Evolutionary conservation across 2,888 invertebrate genomes (phyloP).

Genomic region (Hedya salicella): DNA sequence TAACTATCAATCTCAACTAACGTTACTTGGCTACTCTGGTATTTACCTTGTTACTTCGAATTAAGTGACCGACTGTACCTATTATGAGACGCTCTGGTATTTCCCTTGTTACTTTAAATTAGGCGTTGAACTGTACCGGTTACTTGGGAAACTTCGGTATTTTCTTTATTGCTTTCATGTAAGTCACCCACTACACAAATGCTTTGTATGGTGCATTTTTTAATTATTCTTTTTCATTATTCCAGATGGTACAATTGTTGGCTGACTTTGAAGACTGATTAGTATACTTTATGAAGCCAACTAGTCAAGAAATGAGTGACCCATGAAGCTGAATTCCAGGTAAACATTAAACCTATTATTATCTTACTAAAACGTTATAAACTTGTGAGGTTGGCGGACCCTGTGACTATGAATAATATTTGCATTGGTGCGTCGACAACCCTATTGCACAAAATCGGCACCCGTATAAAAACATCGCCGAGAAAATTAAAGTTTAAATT

Average conservation of each 20-base stretch:
- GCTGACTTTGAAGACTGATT: conserved; percentile 80
- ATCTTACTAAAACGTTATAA: conserved; percentile 7
- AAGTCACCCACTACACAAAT: not conserved
- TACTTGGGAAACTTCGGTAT: not conserved
- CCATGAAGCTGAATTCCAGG: conserved; percentile 70
- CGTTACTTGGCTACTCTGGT: conserved; percentile 31
- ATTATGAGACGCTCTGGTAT: not conserved
- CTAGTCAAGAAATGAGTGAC: conserved; percentile 68
- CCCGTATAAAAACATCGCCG: conserved; percentile 77
- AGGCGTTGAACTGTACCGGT: not conserved
- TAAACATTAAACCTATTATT: conserved; percentile 53
- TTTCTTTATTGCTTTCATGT: not conserved
- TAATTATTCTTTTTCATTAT: conserved; percentile 61
- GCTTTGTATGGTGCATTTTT: not conserved
- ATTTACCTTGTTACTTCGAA: conserved; percentile 41
- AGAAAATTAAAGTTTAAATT: conserved; percentile 74
- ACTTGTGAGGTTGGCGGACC: too few species aligned
- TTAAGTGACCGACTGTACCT: conserved; percentile 13
- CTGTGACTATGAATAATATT: not conserved
- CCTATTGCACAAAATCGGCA: conserved; percentile 51
- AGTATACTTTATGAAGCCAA: conserved; percentile 66
- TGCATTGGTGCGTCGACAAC: conserved; percentile 36
- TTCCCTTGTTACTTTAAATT: conserved; percentile 45
- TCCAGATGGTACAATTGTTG: conserved; percentile 71
- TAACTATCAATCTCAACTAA: conserved; percentile 56